Percentiles rank a stretch among this genome's conserved stretches.
These are phyloP conservation scores for Netelia fuscicornis DNA, from an alignment of 2,888 invertebrate genomes.

Conservation along the genomic window DNA sequence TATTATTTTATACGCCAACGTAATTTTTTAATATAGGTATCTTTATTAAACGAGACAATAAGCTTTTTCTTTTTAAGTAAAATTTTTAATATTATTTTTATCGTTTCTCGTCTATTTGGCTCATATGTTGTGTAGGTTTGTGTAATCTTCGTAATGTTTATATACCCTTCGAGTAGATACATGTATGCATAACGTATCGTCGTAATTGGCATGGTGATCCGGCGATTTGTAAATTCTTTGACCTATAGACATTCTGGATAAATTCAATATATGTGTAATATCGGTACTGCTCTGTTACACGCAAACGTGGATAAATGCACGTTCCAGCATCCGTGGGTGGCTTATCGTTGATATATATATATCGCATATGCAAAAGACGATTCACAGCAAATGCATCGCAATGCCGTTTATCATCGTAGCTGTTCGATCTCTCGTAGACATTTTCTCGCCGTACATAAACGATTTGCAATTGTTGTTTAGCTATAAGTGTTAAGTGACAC, in stretches of 20 bases:
- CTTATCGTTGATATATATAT: conserved; percentile 40
- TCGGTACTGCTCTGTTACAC: conserved; percentile 45
- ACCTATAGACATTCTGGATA: conserved; percentile 66
- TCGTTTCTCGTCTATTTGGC: neutral
- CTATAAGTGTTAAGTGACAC: conserved; percentile 63
- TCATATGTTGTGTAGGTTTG: neutral
- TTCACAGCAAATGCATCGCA: conserved; percentile 48
- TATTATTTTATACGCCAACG: no score
- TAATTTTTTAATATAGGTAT: no score
- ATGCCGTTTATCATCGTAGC: conserved; percentile 59
- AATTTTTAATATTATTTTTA: neutral
- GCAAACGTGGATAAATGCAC: conserved; percentile 15
- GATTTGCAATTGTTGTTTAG: conserved; percentile 60
- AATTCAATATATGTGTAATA: conserved; percentile 50
- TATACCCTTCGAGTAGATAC: conserved; percentile 24
- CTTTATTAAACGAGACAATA: no score
- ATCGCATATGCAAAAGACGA: conserved; percentile 41
- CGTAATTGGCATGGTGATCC: conserved; percentile 54
- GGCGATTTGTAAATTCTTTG: conserved; percentile 67
- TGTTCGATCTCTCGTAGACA: conserved; percentile 44
- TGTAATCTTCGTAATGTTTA: conserved; percentile 19
- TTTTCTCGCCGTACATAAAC: conserved; percentile 25
- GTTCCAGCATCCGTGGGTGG: conserved; percentile 62
- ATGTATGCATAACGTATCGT: conserved; percentile 17
- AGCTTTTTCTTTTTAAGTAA: neutral